These are phyloP conservation scores for Collichthys lucidus DNA, from an alignment of 2,113 vertebrate species.

Conservation along the genomic window DNA sequence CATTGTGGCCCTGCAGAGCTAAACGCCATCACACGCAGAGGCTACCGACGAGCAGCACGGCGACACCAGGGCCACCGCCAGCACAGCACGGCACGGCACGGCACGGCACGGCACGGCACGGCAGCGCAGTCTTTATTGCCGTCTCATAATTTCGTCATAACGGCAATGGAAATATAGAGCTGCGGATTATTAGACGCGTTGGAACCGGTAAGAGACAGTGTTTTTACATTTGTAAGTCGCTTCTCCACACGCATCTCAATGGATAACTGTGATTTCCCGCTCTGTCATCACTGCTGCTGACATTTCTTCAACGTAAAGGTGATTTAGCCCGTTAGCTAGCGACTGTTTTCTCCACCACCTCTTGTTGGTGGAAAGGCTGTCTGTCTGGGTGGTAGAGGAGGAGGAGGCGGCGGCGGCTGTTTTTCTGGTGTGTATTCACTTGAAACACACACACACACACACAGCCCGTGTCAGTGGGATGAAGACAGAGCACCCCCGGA, in stretches of 20 bases:
- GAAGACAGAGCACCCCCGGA: conserved; percentile 18
- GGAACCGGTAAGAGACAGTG: conserved; percentile 61
- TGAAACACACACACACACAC: not conserved
- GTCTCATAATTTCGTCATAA: not conserved
- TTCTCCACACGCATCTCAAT: not conserved
- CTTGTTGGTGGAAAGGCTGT: not conserved
- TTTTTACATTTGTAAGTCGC: not conserved
- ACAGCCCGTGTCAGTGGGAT: not conserved
- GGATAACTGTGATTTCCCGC: conserved; percentile 56
- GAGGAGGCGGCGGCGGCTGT: conserved; percentile 16
- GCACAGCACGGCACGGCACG: not conserved
- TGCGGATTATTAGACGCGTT: conserved; percentile 46
- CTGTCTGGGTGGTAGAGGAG: not conserved
- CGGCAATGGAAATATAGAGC: conserved; percentile 61
- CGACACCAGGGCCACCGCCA: conserved; percentile 32
- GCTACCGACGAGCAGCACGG: conserved; percentile 50
- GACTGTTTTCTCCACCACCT: not conserved
- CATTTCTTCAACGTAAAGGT: conserved; percentile 1
- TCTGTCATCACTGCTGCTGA: conserved; percentile 16
- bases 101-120: not conserved
- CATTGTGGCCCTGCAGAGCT: conserved; percentile 73
- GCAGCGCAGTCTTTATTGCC: not conserved
- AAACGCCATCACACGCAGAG: conserved; percentile 77
- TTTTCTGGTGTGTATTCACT: conserved; percentile 1
- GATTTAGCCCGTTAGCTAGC: conserved; percentile 16